Evolutionary conservation across 2,797 vertebrate species (phyloP).

Genomic region (Dermochelys coriacea): DNA sequence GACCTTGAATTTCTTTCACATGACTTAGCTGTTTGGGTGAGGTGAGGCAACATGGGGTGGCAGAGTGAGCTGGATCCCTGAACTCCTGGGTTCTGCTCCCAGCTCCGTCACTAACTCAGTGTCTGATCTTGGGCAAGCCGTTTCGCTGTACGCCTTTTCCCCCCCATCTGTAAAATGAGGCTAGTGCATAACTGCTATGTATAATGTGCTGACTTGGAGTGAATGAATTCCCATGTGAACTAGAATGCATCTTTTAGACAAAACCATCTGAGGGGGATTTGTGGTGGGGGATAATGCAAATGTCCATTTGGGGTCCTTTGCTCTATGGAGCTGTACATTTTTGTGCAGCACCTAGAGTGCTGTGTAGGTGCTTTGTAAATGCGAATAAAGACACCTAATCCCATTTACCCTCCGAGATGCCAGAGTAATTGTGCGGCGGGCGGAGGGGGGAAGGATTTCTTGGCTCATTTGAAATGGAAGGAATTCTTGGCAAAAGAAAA

Average conservation of each 20-base stretch:
- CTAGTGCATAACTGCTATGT: background rate
- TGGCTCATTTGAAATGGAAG: background rate
- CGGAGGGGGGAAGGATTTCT: background rate
- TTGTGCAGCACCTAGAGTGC: background rate
- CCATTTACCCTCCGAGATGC: background rate
- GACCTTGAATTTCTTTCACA: background rate
- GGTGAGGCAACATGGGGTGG: background rate
- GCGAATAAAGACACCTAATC: background rate
- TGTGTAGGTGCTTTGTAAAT: background rate
- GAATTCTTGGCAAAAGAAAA: background rate
- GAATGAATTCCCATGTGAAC: background rate
- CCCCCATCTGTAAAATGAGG: background rate
- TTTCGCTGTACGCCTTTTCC: background rate
- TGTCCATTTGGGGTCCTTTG: background rate
- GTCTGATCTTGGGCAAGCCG: background rate
- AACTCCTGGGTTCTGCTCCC: background rate
- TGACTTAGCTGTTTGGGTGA: background rate
- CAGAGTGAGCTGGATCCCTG: background rate
- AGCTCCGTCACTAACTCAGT: background rate
- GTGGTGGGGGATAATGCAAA: background rate
- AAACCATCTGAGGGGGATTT: background rate
- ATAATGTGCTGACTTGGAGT: background rate
- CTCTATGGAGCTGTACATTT: background rate
- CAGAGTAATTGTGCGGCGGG: background rate
- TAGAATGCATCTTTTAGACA: background rate